Base-by-base conservation (phyloP, 2,888 invertebrate genomes). In the Polyploca ridens region DNA sequence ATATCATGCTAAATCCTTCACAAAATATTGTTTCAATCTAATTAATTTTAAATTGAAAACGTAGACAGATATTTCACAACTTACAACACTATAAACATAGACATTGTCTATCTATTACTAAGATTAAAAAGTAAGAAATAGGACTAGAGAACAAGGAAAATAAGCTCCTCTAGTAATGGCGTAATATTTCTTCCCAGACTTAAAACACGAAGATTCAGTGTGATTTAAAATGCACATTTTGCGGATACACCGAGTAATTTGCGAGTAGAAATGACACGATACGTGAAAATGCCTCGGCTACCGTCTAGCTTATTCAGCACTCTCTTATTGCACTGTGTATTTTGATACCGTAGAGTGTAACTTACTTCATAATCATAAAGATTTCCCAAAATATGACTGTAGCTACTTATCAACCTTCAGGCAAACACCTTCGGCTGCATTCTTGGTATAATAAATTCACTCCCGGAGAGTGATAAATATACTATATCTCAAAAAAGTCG, bases 171-270 rank as follows among this genome's bases (percentile, higher is more conserved):
- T 16, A 19, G 7, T 54, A 54, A 54, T 54, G 10, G 54, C 54
- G 19, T 54, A 54, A 54, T 54, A 54, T 54, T 54, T 54, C 16
- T 54, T 54, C 3, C 19, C 19, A 19, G 54, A 54, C 54, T 54
- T 54, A 1, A 54, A 19, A 54, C 54, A 19, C 16, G 54, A 54
- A 54, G 54, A 19, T 19, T 6, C 19, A 8, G n/a, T 54, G 54
- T 54, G 54, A 54, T 54, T 54, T 54, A 54, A 54, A 54, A 54
- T 54, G 54, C 54, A 54, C 54, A 54, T 54, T 49, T 54, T 54
- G 54, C 19, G 19, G 54, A 54, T 54, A 54, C 54, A 54, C 10
- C 8, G 54, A 49, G 49, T 49, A 1, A 49, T 49, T 49, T 49
- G 49, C 6, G 49, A 54, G 19, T 54, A 19, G 54, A 10, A 54